phyloP scores from a whole-genome alignment of 1,140 invertebrate genomes.

The Plutomurus gul region DNA sequence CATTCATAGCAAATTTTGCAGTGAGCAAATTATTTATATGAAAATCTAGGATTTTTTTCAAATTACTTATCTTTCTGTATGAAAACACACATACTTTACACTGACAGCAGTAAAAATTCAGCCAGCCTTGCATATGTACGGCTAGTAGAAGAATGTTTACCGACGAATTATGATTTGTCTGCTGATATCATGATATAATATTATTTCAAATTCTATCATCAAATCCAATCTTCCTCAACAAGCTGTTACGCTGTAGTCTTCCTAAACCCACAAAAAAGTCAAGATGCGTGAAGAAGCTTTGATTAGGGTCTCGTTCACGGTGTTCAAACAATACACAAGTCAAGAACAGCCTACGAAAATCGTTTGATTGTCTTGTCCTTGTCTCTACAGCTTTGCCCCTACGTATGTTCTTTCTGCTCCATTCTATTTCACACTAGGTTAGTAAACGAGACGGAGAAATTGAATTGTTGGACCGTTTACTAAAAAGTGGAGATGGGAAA shows the following conservation, averaged over 20 bases:
- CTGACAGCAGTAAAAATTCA: no score
- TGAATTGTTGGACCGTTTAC: conserved; percentile 21
- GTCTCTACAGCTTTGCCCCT: background rate
- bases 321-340: no score
- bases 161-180: background rate
- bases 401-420: background rate
- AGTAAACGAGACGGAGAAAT: background rate
- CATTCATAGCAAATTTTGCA: no score
- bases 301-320: background rate
- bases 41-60: no score
- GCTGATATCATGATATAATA: background rate
- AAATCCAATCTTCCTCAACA: background rate
- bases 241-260: no score
- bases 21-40: no score
- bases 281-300: background rate
- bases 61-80: no score
- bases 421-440: background rate
- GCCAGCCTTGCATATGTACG: no score
- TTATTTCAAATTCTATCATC: conserved; percentile 15
- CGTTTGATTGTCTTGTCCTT: background rate
- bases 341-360: background rate
- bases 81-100: no score
- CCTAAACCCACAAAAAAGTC: no score
- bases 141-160: background rate
- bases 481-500: background rate